Evolutionary conservation across 2,113 vertebrate species (phyloP).

Genomic region (Stigmatopora argus): DNA sequence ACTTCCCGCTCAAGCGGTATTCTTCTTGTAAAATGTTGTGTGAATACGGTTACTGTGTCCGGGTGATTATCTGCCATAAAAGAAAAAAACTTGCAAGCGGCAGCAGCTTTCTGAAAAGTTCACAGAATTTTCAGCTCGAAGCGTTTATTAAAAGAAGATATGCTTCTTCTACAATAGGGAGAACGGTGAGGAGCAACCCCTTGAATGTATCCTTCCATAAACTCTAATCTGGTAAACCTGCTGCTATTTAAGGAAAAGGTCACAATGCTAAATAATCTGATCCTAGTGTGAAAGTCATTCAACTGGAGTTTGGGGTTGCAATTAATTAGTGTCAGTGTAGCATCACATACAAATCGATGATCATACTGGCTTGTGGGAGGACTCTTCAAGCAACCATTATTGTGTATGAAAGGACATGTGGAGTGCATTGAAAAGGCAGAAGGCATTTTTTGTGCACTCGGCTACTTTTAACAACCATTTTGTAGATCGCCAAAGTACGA

Average conservation of each 20-base stretch:
- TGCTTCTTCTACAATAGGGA: neutral
- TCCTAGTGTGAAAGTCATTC: conserved; percentile 22
- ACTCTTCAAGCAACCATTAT: conserved; percentile 34
- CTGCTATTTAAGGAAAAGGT: conserved; percentile 47
- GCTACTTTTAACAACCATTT: conserved; percentile 29
- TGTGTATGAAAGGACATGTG: conserved; percentile 30
- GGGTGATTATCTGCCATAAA: neutral
- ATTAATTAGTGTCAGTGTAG: conserved; percentile 45
- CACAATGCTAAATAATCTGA: conserved; percentile 50
- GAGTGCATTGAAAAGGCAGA: conserved; percentile 33
- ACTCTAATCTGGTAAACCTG: conserved; percentile 46
- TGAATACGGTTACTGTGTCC: neutral
- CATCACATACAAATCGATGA: conserved; percentile 39
- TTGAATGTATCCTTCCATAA: conserved; percentile 23
- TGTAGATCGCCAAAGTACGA: too few relatives aligned
- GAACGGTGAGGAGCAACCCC: neutral
- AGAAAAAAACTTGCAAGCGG: neutral
- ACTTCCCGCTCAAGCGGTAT: neutral
- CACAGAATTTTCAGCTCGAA: neutral
- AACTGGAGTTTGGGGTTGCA: conserved; percentile 39
- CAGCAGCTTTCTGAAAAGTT: conserved; percentile 3
- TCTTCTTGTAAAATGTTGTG: conserved; percentile 2
- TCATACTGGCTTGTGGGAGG: conserved; percentile 47
- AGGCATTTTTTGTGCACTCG: conserved; percentile 13
- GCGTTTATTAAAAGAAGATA: neutral